Evolutionary conservation across 2,888 invertebrate genomes (phyloP).

Genomic region (Ametastegia equiseti): DNA sequence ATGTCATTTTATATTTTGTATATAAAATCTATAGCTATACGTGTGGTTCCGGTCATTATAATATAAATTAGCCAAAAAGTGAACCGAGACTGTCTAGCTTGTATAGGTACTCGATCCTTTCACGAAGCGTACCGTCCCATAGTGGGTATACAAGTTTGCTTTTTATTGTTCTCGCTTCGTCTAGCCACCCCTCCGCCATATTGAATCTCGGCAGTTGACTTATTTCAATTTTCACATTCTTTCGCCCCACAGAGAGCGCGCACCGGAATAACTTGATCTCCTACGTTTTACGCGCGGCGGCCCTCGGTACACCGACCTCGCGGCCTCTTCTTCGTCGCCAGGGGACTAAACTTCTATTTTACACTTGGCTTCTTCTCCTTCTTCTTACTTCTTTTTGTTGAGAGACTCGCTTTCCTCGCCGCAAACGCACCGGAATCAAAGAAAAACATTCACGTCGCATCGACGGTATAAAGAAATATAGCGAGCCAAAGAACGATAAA

Average conservation of each 20-base stretch:
- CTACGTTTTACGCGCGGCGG: constrained; percentile 28
- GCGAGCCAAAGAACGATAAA: too few relatives aligned
- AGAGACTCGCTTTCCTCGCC: too few relatives aligned
- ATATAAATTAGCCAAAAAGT: too few relatives aligned
- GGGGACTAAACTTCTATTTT: constrained; percentile 43
- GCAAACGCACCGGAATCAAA: too few relatives aligned
- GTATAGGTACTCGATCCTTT: neutral
- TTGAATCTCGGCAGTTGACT: constrained; percentile 32
- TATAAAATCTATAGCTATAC: too few relatives aligned
- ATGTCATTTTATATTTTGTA: too few relatives aligned
- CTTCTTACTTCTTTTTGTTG: too few relatives aligned
- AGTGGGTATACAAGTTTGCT: too few relatives aligned
- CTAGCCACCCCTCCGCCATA: constrained; percentile 15
- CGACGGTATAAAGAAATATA: too few relatives aligned
- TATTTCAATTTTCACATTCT: constrained; percentile 58
- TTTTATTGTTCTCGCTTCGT: constrained; percentile 9
- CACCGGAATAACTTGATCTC: constrained; percentile 58
- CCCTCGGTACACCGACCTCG: constrained; percentile 47
- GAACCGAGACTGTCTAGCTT: neutral
- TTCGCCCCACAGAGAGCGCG: constrained; percentile 52
- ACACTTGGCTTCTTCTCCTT: constrained; percentile 7
- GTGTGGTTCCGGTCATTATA: too few relatives aligned
- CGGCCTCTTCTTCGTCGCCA: constrained; percentile 37
- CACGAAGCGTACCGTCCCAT: too few relatives aligned
- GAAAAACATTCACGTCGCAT: too few relatives aligned